Percentiles rank a stretch among this genome's conserved stretches.
Evolutionary conservation across 2,888 invertebrate species (phyloP).

Genomic region (Meiosimyza platycephala): DNA sequence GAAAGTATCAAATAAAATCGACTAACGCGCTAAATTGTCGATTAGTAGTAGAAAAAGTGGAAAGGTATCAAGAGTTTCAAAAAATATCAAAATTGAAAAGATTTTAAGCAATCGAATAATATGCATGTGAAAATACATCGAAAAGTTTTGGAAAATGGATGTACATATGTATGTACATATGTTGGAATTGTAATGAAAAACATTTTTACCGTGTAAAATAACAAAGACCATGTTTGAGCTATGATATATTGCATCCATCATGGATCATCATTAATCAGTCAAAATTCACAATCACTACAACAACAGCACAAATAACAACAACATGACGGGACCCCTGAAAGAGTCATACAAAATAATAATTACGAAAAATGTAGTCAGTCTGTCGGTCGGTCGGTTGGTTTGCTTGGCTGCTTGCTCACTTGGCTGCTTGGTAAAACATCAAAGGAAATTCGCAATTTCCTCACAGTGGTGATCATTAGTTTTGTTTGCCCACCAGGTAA

Average conservation of each 20-base stretch:
- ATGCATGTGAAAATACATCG: too few relatives aligned
- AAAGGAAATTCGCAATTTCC: slow-evolving; percentile 16
- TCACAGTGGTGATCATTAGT: slow-evolving; percentile 41
- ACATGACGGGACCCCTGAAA: slow-evolving; percentile 2
- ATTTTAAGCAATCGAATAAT: too few relatives aligned
- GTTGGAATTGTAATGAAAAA: too few relatives aligned
- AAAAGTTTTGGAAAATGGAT: too few relatives aligned
- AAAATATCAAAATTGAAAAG: too few relatives aligned
- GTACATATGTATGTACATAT: too few relatives aligned
- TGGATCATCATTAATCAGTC: slow-evolving; percentile 32
- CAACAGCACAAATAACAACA: neutral
- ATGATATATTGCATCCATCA: slow-evolving; percentile 22
- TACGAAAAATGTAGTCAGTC: neutral
- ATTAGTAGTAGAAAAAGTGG: too few relatives aligned
- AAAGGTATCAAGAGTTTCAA: too few relatives aligned
- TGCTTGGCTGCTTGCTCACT: neutral
- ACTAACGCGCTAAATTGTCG: too few relatives aligned
- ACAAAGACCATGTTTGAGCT: neutral
- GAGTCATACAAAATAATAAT: slow-evolving; percentile 7
- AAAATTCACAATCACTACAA: neutral
- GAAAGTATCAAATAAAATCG: too few relatives aligned
- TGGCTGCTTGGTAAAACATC: neutral
- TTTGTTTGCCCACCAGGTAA: slow-evolving; percentile 50
- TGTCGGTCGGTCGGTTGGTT: too few relatives aligned
- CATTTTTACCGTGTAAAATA: too few relatives aligned